A percentile compares a stretch with the other conserved stretches of the same genome.
Conservation (phyloP, 2,797 vertebrate species). For the Molossus alvarezi region DNA sequence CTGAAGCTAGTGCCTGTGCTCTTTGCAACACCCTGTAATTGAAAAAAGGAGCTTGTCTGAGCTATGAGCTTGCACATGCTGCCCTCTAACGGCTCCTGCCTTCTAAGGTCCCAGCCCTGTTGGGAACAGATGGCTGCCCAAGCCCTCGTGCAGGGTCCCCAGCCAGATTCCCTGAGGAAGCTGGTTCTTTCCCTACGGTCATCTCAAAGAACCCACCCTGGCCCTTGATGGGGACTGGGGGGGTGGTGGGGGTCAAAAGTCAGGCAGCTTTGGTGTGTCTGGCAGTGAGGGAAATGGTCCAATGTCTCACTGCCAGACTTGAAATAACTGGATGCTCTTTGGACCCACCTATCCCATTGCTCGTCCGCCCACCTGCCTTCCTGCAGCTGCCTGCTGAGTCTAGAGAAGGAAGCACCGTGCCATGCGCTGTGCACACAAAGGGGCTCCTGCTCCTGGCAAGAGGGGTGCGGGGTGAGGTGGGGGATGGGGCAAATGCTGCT, state of each 20-base stretch:
- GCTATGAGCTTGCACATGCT: slow-evolving; percentile 80
- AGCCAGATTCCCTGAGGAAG: background rate
- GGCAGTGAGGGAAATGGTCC: background rate
- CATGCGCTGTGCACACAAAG: background rate
- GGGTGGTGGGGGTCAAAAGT: background rate
- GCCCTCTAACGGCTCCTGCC: slow-evolving; percentile 88
- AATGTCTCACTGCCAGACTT: background rate
- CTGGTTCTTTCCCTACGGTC: background rate
- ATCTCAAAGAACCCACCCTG: background rate
- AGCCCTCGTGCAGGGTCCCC: background rate
- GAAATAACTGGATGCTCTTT: background rate
- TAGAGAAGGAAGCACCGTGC: background rate
- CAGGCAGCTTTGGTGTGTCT: background rate
- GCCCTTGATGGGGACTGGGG: background rate
- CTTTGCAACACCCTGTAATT: slow-evolving; percentile 49
- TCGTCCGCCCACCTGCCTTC: background rate
- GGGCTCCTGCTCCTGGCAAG: slow-evolving; percentile 23
- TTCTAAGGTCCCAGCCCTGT: background rate
- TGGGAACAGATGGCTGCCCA: background rate
- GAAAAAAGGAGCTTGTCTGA: background rate
- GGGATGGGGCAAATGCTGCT: background rate
- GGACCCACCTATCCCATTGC: background rate
- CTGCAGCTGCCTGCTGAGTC: background rate
- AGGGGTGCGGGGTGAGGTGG: background rate
- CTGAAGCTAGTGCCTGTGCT: slow-evolving; percentile 35